Percentiles rank a stretch among this genome's conserved stretches.
These are phyloP conservation scores for Mnemiopsis leidyi DNA, from an alignment of 37 sponge, comb jelly and placozoan genomes.

Conservation along the genomic window DNA sequence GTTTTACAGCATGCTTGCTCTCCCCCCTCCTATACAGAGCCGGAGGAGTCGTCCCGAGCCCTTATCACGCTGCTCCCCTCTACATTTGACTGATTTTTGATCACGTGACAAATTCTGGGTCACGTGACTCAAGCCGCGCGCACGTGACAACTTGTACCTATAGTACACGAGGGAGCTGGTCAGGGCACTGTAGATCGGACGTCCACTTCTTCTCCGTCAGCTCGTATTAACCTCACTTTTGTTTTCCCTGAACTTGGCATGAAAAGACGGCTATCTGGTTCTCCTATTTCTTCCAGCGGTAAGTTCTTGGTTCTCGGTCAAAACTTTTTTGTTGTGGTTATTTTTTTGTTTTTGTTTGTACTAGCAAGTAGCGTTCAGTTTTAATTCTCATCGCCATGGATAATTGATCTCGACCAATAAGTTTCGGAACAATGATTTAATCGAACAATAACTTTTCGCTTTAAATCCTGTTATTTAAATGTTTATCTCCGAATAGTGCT, in stretches of 20 bases:
- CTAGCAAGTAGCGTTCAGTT: too few species aligned
- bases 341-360: too few species aligned
- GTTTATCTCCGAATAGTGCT: too few species aligned
- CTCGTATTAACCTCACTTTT: neutral
- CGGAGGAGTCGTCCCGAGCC: neutral
- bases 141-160: neutral
- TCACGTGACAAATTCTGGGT: neutral
- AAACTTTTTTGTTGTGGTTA: too few species aligned
- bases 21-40: neutral
- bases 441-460: too few species aligned
- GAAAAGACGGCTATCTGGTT: neutral
- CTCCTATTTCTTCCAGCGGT: neutral
- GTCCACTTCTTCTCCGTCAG: neutral
- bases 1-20: neutral
- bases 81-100: neutral
- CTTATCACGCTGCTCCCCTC: conserved; percentile 44
- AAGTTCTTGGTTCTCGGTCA: too few species aligned
- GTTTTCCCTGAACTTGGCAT: neutral
- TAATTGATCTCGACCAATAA: too few species aligned
- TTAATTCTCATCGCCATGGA: too few species aligned
- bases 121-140: conserved; percentile 12
- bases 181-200: neutral
- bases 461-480: too few species aligned
- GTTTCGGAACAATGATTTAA: too few species aligned
- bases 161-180: neutral